Base-by-base conservation (phyloP, 1,140 invertebrate genomes). In the Drosophila kanapiae region DNA sequence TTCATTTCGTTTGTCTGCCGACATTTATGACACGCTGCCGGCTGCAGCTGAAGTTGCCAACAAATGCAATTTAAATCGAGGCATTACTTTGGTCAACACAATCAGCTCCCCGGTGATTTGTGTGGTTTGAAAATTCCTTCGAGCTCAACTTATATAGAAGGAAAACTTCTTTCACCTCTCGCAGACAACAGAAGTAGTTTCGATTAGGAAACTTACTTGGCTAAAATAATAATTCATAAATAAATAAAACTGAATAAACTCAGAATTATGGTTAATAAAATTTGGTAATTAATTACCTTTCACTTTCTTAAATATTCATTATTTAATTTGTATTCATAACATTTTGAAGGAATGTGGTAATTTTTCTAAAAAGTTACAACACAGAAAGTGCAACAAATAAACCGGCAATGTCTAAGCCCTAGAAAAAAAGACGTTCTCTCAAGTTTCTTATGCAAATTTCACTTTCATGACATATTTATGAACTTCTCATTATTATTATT, bases 41-140 rank as follows among this genome's bases (percentile, higher is more conserved):
- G 51, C 48, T 76, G 70, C 72, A 75, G 14, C 49, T 75, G 70
- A 75, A 74, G 70, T 54, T 75, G 35, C 49, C 48, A 75, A 42
- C 65, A 75, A 76, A 63, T 76, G 49, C 60, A 75, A 76, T 65
- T 76, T 76, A 65, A 75, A 75, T 75, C 64, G 69, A 72, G 69
- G 65, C 69, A 71, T 72, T 71, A 71, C 65, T 49, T n/a, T 71
- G 69, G 69, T 72, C 69, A 72, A 59, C 65, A 71, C 69, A 72
- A 72, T 71, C 42, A 72, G 38, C 37, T 58, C 14, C 7, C 29
- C n/a, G 9, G n/a, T 10, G 40, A 23, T 61, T 10, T 49, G 16
- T 27, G 65, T 48, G 69, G 51, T 18, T 42, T 38, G 33, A n/a
- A 51, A 54, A 23, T 54, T 16, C 14, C 45, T 38, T 33, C 1